These are phyloP conservation scores for Acanthiza pusilla DNA, from an alignment of 2,797 vertebrate genomes.

Conservation along the genomic window DNA sequence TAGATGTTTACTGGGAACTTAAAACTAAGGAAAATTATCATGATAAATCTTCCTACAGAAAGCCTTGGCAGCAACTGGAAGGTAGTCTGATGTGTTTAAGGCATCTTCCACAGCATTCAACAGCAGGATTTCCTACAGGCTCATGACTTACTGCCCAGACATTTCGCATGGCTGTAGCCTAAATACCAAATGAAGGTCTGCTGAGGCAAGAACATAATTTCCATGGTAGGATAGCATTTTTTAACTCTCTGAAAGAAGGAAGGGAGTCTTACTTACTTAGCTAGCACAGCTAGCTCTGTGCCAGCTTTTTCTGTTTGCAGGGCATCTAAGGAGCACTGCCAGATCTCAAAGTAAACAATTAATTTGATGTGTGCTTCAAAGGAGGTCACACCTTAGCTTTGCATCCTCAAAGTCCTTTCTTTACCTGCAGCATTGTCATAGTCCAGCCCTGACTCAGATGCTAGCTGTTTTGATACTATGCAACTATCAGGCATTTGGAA, in stretches of 20 bases:
- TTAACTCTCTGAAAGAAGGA: background rate
- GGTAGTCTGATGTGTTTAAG: background rate
- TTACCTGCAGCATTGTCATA: background rate
- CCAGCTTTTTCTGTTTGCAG: background rate
- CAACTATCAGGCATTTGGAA: background rate
- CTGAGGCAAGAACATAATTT: background rate
- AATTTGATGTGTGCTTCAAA: background rate
- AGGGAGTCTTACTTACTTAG: background rate
- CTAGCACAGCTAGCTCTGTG: background rate
- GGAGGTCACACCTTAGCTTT: background rate
- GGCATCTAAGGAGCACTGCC: background rate
- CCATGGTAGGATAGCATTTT: background rate
- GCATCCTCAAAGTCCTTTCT: background rate
- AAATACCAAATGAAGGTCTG: background rate
- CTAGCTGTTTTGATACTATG: background rate
- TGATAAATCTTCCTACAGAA: background rate
- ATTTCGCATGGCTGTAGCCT: background rate
- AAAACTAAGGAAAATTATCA: background rate
- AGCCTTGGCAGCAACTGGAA: background rate
- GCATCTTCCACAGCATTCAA: background rate
- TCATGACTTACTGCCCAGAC: background rate
- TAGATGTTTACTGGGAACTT: background rate
- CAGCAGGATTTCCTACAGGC: background rate
- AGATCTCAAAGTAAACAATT: background rate
- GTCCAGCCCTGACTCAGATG: background rate